phyloP scores from a whole-genome alignment of 2,797 vertebrate genomes.

The Cephalopachus bancanus region DNA sequence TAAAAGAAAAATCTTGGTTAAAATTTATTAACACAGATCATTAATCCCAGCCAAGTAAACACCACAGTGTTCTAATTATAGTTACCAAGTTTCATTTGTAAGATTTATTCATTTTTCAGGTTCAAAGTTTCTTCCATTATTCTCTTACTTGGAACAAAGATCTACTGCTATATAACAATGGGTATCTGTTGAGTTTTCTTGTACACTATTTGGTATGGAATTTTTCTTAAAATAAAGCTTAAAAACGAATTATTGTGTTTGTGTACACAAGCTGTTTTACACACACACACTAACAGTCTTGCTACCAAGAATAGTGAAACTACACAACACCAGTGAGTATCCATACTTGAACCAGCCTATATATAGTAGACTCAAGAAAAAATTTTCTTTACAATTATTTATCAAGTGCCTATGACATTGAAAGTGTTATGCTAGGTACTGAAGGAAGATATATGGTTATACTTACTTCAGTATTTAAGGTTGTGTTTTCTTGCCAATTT shows the following conservation, averaged over 20 bases:
- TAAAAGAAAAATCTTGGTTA: conserved; percentile 84
- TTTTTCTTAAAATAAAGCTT: conserved; percentile 24
- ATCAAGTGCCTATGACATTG: not conserved
- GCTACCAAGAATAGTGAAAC: not conserved
- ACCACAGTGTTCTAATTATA: conserved; percentile 73
- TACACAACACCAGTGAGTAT: not conserved
- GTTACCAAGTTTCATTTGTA: conserved; percentile 21
- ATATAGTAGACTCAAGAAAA: not conserved
- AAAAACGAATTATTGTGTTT: conserved; percentile 22
- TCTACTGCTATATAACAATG: not conserved
- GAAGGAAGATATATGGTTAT: not conserved
- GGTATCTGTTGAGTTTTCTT: not conserved
- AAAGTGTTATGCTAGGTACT: not conserved
- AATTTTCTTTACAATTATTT: conserved; percentile 31
- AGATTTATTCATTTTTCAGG: conserved; percentile 45
- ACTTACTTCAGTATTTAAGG: not conserved
- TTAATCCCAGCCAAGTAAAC: conserved; percentile 69
- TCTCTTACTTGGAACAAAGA: conserved; percentile 38
- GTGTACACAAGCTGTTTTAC: conserved; percentile 28
- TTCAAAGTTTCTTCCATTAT: conserved; percentile 68
- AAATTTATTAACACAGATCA: conserved; percentile 84
- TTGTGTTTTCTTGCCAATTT: not conserved
- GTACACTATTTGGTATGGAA: not conserved
- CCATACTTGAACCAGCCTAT: not conserved
- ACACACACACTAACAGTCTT: not conserved